phyloP scores from a whole-genome alignment of 2,113 vertebrate species.

The Accipiter virgatus region DNA sequence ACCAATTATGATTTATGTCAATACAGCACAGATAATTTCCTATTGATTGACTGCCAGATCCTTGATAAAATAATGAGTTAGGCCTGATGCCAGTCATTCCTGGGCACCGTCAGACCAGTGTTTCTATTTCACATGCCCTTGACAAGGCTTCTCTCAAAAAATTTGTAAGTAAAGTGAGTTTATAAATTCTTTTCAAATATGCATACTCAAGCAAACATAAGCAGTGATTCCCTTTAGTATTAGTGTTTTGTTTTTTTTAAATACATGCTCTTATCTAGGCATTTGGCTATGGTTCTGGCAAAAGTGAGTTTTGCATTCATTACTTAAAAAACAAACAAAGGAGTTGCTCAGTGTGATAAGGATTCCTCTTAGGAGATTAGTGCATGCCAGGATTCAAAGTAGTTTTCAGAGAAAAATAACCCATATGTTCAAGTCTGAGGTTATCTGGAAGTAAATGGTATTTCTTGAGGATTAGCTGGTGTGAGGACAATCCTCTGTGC shows the following conservation, averaged over 20 bases:
- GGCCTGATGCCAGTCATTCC: slow-evolving; percentile 67
- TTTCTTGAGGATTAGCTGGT: background rate
- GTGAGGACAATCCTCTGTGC: background rate
- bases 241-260: background rate
- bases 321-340: background rate
- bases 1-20: slow-evolving; percentile 82
- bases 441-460: background rate
- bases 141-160: slow-evolving; percentile 52
- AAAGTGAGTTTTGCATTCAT: background rate
- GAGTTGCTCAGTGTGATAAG: background rate
- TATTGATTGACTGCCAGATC: slow-evolving; percentile 79
- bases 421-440: background rate
- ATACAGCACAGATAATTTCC: slow-evolving; percentile 75
- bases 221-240: background rate
- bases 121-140: slow-evolving; percentile 60
- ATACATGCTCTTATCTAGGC: background rate
- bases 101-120: slow-evolving; percentile 17
- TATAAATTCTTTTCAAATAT: slow-evolving; percentile 43
- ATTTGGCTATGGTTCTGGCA: background rate
- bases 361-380: background rate
- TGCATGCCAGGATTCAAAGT: background rate
- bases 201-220: background rate
- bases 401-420: background rate
- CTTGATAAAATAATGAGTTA: slow-evolving; percentile 77
- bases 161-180: slow-evolving; percentile 46